phyloP scores from a whole-genome alignment of 1,140 invertebrate genomes.

The Chlorops oryzae region DNA sequence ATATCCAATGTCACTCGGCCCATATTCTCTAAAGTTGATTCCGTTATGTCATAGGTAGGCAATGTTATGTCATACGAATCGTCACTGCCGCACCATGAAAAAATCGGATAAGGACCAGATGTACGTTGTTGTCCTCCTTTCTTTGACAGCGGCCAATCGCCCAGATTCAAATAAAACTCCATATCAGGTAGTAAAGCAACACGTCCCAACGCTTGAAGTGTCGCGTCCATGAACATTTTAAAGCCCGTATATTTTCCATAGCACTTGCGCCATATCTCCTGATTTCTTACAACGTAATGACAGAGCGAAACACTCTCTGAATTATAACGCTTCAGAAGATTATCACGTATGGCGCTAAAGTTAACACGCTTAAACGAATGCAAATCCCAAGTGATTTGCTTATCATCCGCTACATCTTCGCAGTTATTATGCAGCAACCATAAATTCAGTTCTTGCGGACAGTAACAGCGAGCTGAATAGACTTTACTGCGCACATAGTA shows the following conservation, averaged over 20 bases:
- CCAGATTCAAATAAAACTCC: conserved; percentile 89
- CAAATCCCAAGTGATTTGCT: conserved; percentile 73
- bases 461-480: conserved; percentile 79
- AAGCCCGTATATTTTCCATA: conserved; percentile 94
- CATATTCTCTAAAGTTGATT: conserved; percentile 87
- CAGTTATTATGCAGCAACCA: conserved; percentile 71
- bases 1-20: conserved; percentile 84
- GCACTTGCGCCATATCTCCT: conserved; percentile 80
- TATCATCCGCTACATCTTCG: conserved; percentile 51
- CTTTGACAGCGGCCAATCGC: conserved; percentile 85
- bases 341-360: conserved; percentile 61
- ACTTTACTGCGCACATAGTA: conserved; percentile 62
- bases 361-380: conserved; percentile 63
- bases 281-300: conserved; percentile 82
- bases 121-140: conserved; percentile 49
- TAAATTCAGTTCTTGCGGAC: conserved; percentile 60
- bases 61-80: conserved; percentile 82
- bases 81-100: conserved; percentile 93
- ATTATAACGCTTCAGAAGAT: conserved; percentile 60
- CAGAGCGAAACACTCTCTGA: conserved; percentile 79
- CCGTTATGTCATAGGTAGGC: conserved; percentile 92
- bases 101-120: conserved; percentile 65
- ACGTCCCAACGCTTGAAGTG: conserved; percentile 73
- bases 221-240: conserved; percentile 90
- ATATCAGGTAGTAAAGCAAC: conserved; percentile 82